Percentiles rank a stretch among this genome's conserved stretches.
These are phyloP conservation scores for Cantharis nigra DNA, from an alignment of 2,888 invertebrate genomes.

Conservation along the genomic window DNA sequence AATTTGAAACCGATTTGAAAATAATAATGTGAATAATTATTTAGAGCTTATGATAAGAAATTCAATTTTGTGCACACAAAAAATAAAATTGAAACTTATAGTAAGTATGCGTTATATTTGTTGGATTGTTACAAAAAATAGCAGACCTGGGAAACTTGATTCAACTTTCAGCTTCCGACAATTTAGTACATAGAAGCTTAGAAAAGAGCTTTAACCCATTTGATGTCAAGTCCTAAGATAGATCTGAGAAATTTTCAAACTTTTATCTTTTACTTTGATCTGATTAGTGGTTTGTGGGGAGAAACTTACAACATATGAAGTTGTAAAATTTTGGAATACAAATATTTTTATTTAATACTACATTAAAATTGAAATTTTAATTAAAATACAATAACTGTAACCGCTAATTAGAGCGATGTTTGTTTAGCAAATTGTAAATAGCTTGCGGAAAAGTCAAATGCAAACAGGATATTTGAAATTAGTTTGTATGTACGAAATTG, in stretches of 20 bases:
- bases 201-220: constrained; percentile 8
- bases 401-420: neutral
- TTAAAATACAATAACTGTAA: constrained; percentile 4
- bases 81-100: neutral
- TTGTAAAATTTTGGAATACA: neutral
- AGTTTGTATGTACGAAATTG: neutral
- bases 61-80: neutral
- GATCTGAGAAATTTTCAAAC: constrained; percentile 10
- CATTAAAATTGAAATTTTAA: constrained; percentile 12
- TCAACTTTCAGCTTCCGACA: neutral
- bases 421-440: constrained; percentile 7
- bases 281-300: neutral
- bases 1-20: no score
- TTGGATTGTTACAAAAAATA: neutral
- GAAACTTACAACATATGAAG: neutral
- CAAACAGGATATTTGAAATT: constrained; percentile 13
- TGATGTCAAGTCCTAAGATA: constrained; percentile 1
- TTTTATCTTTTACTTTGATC: constrained; percentile 9
- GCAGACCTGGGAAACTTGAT: neutral
- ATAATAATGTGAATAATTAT: no score
- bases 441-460: constrained; percentile 2
- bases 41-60: neutral
- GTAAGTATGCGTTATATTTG: neutral
- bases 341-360: neutral
- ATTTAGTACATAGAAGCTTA: constrained; percentile 1